A percentile compares a stretch with the other conserved stretches of the same genome.
Evolutionary conservation across 2,888 invertebrate genomes (phyloP).

Genomic region (Drosophila recens): DNA sequence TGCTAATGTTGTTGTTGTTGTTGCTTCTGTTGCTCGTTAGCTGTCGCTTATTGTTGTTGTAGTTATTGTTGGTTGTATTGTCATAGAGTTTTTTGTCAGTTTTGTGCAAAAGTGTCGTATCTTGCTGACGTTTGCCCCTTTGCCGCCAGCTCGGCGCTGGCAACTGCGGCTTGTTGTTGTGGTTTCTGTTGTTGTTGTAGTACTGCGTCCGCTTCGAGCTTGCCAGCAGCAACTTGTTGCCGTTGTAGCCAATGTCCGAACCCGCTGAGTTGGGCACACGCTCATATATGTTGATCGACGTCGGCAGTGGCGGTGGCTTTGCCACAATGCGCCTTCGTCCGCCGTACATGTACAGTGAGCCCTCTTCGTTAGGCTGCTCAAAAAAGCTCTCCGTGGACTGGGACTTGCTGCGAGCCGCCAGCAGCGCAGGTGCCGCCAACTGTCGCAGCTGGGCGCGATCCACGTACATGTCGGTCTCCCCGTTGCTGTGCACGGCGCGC

Average conservation of each 20-base stretch:
- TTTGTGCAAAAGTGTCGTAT: conserved; percentile 49
- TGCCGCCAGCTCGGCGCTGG: conserved; percentile 81
- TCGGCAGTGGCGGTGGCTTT: conserved; percentile 64
- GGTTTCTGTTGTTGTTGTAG: conserved; percentile 38
- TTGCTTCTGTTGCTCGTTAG: conserved; percentile 55
- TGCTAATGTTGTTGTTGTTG: conserved; percentile 41
- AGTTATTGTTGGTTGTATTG: conserved; percentile 58
- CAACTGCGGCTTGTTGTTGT: conserved; percentile 50
- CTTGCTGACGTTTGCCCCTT: conserved; percentile 53
- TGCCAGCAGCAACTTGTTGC: conserved; percentile 27
- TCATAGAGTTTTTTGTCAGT: conserved; percentile 78
- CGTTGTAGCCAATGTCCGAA: conserved; percentile 44
- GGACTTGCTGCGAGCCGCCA: conserved; percentile 79
- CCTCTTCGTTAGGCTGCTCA: conserved; percentile 83
- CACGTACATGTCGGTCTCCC: conserved; percentile 57
- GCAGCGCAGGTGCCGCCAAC: conserved; percentile 56
- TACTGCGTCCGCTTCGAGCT: conserved; percentile 30
- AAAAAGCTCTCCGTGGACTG: conserved; percentile 85
- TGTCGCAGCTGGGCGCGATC: conserved; percentile 71
- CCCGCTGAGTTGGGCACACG: conserved; percentile 68
- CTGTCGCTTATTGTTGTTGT: conserved; percentile 66
- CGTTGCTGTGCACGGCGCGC: conserved; percentile 31
- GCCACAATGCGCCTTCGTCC: conserved; percentile 75
- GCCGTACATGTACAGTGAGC: conserved; percentile 82
- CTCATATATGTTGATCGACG: conserved; percentile 81